Conservation (phyloP, 2,888 invertebrate genomes). For the Ptychoptera contaminata region DNA sequence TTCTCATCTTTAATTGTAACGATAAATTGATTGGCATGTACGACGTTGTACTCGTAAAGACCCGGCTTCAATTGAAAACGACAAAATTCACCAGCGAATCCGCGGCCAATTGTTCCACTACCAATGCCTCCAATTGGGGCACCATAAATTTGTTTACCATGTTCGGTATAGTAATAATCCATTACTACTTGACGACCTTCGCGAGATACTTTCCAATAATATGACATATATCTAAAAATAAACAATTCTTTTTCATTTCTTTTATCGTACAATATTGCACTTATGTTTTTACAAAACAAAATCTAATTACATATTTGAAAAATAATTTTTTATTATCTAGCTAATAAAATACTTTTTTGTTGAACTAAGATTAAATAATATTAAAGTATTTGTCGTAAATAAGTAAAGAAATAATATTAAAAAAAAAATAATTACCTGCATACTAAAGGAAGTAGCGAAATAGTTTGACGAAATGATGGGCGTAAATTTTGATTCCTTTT, state of each 20-base stretch:
- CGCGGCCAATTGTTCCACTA: slow-evolving; percentile 61
- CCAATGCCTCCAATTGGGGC: slow-evolving; percentile 75
- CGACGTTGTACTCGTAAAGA: slow-evolving; percentile 67
- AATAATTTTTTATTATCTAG: not conserved
- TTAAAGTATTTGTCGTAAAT: too few species aligned
- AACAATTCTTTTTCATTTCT: slow-evolving; percentile 1
- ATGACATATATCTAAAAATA: slow-evolving; percentile 47
- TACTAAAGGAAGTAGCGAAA: slow-evolving; percentile 51
- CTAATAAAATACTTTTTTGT: not conserved
- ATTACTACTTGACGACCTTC: slow-evolving; percentile 56
- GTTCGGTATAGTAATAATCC: slow-evolving; percentile 57
- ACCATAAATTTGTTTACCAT: slow-evolving; percentile 76
- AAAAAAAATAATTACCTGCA: slow-evolving; percentile 40
- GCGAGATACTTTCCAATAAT: slow-evolving; percentile 46
- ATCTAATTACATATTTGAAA: too few species aligned
- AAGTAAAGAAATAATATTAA: slow-evolving; percentile 4
- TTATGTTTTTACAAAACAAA: too few species aligned
- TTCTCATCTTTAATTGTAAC: slow-evolving; percentile 60
- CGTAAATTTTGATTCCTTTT: slow-evolving; percentile 49
- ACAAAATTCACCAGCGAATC: slow-evolving; percentile 86
- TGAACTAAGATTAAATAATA: too few species aligned
- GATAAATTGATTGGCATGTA: slow-evolving; percentile 81
- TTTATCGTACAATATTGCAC: slow-evolving; percentile 3
- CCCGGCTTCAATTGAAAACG: slow-evolving; percentile 82
- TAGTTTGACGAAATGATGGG: slow-evolving; percentile 51